Percentiles rank a stretch among this genome's conserved stretches.
Evolutionary conservation across 2,888 invertebrate species (phyloP).

Genomic region (Dione vanillae): DNA sequence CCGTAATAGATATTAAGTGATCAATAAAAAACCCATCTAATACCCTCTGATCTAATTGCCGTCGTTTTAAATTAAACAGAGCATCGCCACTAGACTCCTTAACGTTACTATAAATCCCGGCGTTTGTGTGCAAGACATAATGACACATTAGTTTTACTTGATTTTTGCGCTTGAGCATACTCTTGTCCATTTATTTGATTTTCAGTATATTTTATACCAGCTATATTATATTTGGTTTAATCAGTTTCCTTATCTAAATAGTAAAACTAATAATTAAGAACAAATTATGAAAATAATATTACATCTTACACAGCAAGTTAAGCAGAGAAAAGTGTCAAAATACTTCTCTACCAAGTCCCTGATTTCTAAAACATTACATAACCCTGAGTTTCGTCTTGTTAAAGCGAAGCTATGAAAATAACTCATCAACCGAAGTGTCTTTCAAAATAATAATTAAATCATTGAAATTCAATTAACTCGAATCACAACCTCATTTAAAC

Average conservation of each 20-base stretch:
- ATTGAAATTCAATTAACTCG: slow-evolving; percentile 12
- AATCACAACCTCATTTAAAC: slow-evolving; percentile 7
- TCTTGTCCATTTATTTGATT: slow-evolving; percentile 34
- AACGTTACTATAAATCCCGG: slow-evolving; percentile 6
- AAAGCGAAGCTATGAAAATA: background rate
- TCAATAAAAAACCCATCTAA: too few relatives aligned
- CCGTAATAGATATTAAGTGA: background rate
- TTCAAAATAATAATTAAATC: slow-evolving; percentile 10
- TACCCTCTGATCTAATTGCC: background rate
- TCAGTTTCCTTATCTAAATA: slow-evolving; percentile 5
- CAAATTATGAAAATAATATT: background rate
- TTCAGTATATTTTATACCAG: slow-evolving; percentile 28
- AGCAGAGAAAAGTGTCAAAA: too few relatives aligned
- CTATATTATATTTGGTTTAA: slow-evolving; percentile 15
- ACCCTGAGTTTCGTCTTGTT: background rate
- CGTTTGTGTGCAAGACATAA: slow-evolving; percentile 34
- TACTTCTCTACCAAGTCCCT: too few relatives aligned
- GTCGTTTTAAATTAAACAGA: background rate
- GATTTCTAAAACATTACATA: too few relatives aligned
- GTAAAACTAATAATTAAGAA: background rate
- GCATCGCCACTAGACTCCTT: slow-evolving; percentile 2
- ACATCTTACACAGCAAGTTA: too few relatives aligned
- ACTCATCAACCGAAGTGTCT: too few relatives aligned
- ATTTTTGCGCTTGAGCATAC: slow-evolving; percentile 25
- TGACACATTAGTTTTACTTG: slow-evolving; percentile 50